Base-by-base conservation (phyloP, 2,113 vertebrate species). In the Guaruba guarouba region DNA sequence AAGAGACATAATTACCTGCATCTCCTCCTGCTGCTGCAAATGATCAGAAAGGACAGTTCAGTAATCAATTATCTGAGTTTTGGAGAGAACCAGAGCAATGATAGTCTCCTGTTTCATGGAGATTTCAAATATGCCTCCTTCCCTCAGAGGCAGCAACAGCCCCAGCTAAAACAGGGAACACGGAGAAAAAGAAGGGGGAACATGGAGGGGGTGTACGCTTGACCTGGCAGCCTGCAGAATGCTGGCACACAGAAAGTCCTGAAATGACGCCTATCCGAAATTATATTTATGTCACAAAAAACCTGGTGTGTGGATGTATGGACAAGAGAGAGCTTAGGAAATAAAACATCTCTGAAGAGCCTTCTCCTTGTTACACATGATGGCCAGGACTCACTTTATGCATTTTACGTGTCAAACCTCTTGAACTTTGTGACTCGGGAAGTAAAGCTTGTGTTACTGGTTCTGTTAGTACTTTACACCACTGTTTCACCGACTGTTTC, bases 21-120 rank as follows among this genome's bases (percentile, higher is more conserved):
- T 91, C 88, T 94, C 92, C 63, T 94, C 73, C 93, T 83, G 76
- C 90, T 94, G 82, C 66, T 92, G 48, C 48, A 95, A 90, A 95
- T 86, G 70, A 94, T 70, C 77, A 46, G 70, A 80, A 90, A 41
- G 81, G 91, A 92, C 87, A 93, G 77, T 95, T 94, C 83, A 94
- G 91, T 82, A 89, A 74, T 63, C 69, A 96, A 74, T 89, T 93
- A 76, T 7, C 48, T 89, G 88, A 92, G 76, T 89, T 96, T 93
- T 92, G 66, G 88, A 95, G 37, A 87, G n/a, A 91, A 82, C 31
- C 89, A 94, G 79, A 69, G 54, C 78, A 59, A 39, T 87, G 81
- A 80, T 54, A 92, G 75, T 73, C 86, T 95, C 83, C 83, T 76
- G 88, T 91, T 97, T 96, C 88, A 91, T 80, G 86, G 84, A 92